Conservation (phyloP, 2,797 vertebrate genomes). For the Lutra lutra region DNA sequence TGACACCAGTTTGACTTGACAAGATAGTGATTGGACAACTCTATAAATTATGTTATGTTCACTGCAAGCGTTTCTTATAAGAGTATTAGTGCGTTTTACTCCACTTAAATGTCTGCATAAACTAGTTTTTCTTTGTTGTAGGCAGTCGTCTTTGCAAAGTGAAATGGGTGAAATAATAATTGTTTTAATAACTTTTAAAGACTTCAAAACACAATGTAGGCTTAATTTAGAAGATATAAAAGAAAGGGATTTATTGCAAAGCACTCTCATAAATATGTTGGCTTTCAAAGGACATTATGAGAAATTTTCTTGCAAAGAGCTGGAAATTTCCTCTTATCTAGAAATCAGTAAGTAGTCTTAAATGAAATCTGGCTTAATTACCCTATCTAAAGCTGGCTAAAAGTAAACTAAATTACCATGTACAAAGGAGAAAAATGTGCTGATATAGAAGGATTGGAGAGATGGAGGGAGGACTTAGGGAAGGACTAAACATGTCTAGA, state of each 20-base stretch:
- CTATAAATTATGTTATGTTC: too few species aligned
- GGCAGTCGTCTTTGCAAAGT: neutral
- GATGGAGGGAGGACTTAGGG: neutral
- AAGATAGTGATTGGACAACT: too few species aligned
- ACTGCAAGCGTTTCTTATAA: neutral
- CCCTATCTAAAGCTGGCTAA: neutral
- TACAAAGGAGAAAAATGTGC: neutral
- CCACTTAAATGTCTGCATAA: neutral
- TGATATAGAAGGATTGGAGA: neutral
- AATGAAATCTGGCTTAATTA: slow-evolving; percentile 10
- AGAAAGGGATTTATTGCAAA: neutral
- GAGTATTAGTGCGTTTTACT: neutral
- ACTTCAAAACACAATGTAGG: neutral
- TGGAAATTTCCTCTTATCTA: slow-evolving; percentile 9
- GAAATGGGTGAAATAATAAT: neutral
- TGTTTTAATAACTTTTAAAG: neutral
- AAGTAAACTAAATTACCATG: neutral
- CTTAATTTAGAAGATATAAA: slow-evolving; percentile 48
- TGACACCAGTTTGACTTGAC: too few species aligned
- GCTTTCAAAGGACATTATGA: slow-evolving; percentile 56
- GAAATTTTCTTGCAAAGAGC: neutral
- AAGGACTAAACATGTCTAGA: neutral
- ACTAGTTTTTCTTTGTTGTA: neutral
- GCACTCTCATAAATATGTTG: neutral
- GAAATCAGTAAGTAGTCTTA: neutral